Evolutionary conservation across 2,113 vertebrate species (phyloP).

Genomic region (Pygoscelis antarcticus): DNA sequence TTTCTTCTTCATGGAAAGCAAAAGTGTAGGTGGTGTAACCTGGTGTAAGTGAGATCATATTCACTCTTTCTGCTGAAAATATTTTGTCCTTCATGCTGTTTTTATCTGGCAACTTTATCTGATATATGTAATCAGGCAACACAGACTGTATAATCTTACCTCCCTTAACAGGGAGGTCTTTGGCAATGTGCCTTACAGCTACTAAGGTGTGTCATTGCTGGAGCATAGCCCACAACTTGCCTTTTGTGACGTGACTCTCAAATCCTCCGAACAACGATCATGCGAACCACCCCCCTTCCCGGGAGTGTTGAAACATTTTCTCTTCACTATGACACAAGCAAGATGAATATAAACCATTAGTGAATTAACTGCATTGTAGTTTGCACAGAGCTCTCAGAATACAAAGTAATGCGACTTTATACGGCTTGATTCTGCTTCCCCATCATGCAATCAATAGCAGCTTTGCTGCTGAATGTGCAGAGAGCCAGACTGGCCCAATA

Average conservation of each 20-base stretch:
- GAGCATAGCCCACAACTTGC: not conserved
- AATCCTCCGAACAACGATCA: accelerated
- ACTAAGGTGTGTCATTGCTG: not conserved
- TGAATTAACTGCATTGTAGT: not conserved
- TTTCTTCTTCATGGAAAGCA: not conserved
- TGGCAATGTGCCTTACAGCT: not conserved
- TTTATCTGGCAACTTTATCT: not conserved
- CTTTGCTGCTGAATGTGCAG: constrained; percentile 9
- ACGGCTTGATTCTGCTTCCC: not conserved
- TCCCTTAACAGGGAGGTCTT: not conserved
- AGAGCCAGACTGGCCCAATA: not conserved
- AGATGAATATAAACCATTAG: not conserved
- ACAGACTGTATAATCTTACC: not conserved
- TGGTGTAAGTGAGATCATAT: not conserved
- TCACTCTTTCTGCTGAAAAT: not conserved
- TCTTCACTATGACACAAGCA: not conserved
- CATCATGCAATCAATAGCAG: not conserved
- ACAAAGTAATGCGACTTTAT: not conserved
- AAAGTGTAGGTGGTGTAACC: not conserved
- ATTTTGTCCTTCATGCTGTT: not conserved
- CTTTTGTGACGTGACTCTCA: not conserved
- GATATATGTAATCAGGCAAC: not conserved
- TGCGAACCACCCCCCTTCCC: accelerated
- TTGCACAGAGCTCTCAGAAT: not conserved
- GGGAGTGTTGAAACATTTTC: not conserved